Evolutionary conservation across 1,140 invertebrate species (phyloP), one percentile per base, ranked within the genome.

Genomic region (Tribolium madens): DNA sequence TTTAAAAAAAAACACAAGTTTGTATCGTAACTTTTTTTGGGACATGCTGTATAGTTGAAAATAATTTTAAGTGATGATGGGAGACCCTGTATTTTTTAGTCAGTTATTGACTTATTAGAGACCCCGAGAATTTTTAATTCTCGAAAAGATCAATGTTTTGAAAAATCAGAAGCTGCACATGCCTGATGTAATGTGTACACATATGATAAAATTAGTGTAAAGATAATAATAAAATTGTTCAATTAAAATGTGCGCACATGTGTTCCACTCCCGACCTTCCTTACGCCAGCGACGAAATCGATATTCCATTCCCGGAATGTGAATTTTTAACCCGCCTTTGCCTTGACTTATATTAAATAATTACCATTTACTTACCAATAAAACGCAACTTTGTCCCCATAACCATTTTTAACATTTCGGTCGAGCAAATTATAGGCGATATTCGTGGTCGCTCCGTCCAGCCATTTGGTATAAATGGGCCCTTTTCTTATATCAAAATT

Each of bases 391-490:
- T 93, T 96, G 81, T 98, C 94, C 9, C 95, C 97, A 46, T 93
- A 85, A 18, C 96, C 96, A 76, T 92, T 92, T 81, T 93, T 90
- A 13, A 99, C 91, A 85, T 98, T 95, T 74, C 94, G 91, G 86
- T 99, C 98, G 50, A 99, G 87, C 6, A 95, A 87, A 88, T 99
- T 99, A 87, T 97, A 99, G 84, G 94, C 97, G 68, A 99, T 91
- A 86, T 99, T 99, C 9, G 97, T 99, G 6, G 92, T 91, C 0
- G 96, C 96, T 9, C 96, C 97, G 83, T 95, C 92, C 92, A 99
- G 92, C 95, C 96, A 99, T 87, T 96, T 96, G 2, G 97, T 93
- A 77, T 89, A 94, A 76, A 99, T 93, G 1, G 95, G 93, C 47
- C 97, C 97, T 82, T 96, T 94, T 15, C 87, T 90, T 6, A 93